A percentile compares a stretch with the other conserved stretches of the same genome.
Conservation (phyloP, 2,797 vertebrate species). For the Neoniphon sammara region DNA sequence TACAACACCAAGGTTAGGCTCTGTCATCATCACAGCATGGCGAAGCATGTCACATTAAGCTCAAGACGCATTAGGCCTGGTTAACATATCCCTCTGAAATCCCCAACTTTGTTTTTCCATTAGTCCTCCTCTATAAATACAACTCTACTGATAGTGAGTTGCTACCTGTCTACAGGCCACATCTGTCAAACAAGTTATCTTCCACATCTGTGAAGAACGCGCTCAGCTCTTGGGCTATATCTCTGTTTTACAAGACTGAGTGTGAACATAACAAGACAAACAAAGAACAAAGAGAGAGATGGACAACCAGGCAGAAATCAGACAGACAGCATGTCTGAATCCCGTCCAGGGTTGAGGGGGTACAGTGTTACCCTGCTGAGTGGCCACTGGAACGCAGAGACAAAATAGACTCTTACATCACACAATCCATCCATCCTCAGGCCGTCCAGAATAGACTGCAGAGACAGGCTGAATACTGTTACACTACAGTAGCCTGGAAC, state of each 20-base stretch:
- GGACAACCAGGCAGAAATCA: conserved; percentile 29
- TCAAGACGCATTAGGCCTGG: conserved; percentile 32
- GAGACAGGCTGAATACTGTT: conserved; percentile 63
- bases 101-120: conserved; percentile 39
- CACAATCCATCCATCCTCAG: conserved; percentile 70
- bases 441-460: conserved; percentile 79
- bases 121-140: conserved; percentile 53
- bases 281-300: conserved; percentile 37
- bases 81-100: conserved; percentile 48
- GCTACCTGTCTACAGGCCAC: conserved; percentile 5
- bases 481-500: conserved; percentile 53
- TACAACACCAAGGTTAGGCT: conserved; percentile 13
- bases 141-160: conserved; percentile 33
- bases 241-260: conserved; percentile 14
- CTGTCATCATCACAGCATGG: conserved; percentile 16
- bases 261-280: conserved; percentile 18
- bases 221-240: conserved; percentile 2
- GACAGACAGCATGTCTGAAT: conserved; percentile 46
- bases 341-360: conserved; percentile 57
- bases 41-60: background rate
- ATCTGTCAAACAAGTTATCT: background rate
- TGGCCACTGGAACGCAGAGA: conserved; percentile 61
- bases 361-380: conserved; percentile 58
- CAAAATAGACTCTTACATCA: conserved; percentile 83
- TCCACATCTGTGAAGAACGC: background rate